Evolutionary conservation across 2,797 vertebrate genomes (phyloP), one percentile per base, ranked within the genome.

Genomic region (Antrozous pallidus): DNA sequence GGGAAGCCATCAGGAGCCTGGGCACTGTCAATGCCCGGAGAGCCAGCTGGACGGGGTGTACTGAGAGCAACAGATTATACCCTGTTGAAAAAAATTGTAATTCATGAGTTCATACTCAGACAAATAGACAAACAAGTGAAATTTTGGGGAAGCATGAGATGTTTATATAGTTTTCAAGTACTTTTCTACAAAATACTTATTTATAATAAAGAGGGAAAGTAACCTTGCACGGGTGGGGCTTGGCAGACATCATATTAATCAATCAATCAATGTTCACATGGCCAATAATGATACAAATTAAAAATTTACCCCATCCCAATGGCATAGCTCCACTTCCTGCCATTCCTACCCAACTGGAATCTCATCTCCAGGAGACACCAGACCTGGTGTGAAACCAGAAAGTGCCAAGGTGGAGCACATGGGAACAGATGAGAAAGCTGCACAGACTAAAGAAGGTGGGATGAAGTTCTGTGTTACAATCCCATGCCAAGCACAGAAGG

Each of bases 401-500:
- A 8, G 20, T 24, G 20, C 58, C 36, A 49, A 40, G 28, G 20
- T 20, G 2, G 16, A 54, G 86, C 18, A 28, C 14, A 2, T 12
- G 3, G 6, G 24, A 47, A 69, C 81, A 20, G 33, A 40, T 20
- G 24, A 20, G 61, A 38, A 28, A 33, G 14, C 14, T 33, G 36
- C 31, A 18, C 1, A 65, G 20, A 56, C 47, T 7, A 0, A 69
- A 45, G 61, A 6, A 54, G 36, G 40, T 0, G 4, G 36, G 4
- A 2, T 3, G 13, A 36, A 20, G 5, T 4, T 33, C 18, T 12
- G 18, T 6, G 6, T 8, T 63, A 33, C 31, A 6, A 2, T 31
- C 74, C 8, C 2, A 16, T 5, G 36, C 61, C 7, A 14, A 26
- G 61, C 28, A 17, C 36, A 24, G 58, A 61, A 4, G 47, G 73